A percentile compares a stretch with the other conserved stretches of the same genome.
phyloP scores from a whole-genome alignment of 37 sponge, comb jelly and placozoan species.

The Hexactinellida sp. region DNA sequence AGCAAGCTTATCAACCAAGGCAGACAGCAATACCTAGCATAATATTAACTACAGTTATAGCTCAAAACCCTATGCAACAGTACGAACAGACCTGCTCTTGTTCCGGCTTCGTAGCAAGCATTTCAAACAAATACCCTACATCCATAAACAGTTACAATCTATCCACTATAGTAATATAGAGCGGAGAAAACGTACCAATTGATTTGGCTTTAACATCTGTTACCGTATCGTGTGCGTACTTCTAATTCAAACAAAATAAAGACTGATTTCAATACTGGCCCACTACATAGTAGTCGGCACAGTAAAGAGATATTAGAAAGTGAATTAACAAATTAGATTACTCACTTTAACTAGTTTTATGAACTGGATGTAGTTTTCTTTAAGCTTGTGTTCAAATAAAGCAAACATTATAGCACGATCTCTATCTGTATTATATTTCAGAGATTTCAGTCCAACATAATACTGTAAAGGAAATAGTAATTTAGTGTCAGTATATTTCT shows the following conservation, averaged over 20 bases:
- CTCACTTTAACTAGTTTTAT: neutral
- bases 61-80: neutral
- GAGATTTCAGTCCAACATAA: neutral
- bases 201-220: neutral
- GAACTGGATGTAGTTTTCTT: neutral
- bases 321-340: neutral
- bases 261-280: neutral
- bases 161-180: neutral
- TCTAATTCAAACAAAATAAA: neutral
- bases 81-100: constrained; percentile 66
- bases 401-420: neutral
- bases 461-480: neutral
- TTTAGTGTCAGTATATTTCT: too few species aligned
- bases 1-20: constrained; percentile 89
- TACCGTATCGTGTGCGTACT: neutral
- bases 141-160: constrained; percentile 22
- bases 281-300: too few species aligned
- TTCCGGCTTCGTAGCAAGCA: constrained; percentile 64
- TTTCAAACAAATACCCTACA: constrained; percentile 64
- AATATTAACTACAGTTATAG: neutral
- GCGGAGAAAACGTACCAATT: neutral
- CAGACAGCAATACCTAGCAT: constrained; percentile 44
- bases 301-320: too few species aligned
- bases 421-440: neutral
- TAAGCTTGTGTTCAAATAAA: constrained; percentile 3